Conservation (phyloP, 2,797 vertebrate genomes). For the Eremophila alpestris region DNA sequence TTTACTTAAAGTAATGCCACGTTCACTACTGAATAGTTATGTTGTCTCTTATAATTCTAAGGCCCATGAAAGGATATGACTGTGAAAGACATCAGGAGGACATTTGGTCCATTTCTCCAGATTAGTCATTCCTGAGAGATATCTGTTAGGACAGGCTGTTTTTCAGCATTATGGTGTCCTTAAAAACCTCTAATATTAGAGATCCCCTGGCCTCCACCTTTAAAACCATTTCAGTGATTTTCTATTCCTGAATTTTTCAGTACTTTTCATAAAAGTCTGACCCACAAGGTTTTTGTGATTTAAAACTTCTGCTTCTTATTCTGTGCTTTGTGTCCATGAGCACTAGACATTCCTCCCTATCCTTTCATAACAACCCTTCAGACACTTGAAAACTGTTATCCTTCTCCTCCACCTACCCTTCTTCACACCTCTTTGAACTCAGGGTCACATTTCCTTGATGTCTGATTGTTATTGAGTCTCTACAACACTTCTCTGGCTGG, state of each 20-base stretch:
- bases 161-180: background rate
- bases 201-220: background rate
- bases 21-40: background rate
- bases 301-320: background rate
- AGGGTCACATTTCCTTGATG: background rate
- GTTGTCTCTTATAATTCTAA: background rate
- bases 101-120: background rate
- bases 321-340: background rate
- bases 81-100: background rate
- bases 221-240: background rate
- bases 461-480: background rate
- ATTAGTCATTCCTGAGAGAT: constrained; percentile 17
- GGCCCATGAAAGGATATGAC: background rate
- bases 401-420: background rate
- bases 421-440: background rate
- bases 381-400: background rate
- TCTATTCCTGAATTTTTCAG: background rate
- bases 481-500: background rate
- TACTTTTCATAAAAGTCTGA: background rate
- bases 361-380: background rate
- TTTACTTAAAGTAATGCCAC: background rate
- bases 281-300: background rate
- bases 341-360: background rate
- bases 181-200: background rate
- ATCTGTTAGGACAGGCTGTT: background rate